Base-by-base conservation (phyloP, 2,888 invertebrate species). In the Drosophila multiciliata region DNA sequence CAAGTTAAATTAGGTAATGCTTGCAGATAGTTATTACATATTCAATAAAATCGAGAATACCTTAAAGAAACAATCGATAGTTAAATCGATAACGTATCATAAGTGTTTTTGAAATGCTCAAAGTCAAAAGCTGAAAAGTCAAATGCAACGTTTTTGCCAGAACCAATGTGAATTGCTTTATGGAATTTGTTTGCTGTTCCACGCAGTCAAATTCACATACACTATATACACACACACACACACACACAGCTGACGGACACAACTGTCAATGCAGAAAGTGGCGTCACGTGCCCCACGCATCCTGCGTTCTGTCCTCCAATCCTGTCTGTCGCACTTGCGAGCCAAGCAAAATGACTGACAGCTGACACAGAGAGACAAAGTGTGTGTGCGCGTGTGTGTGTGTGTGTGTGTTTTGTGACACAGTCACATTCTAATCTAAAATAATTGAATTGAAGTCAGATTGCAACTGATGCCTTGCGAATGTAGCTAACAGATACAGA, bases 391-490 rank as follows among this genome's bases (percentile, higher is more conserved):
- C 66, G 72, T 49, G 49, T 45, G 59, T 62, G 52, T 42, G 33
- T 48, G 38, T 33, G 52, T 26, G 20, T 45, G 20, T 49, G 66
- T 73, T 82, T 75, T 84, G 83, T 86, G 80, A 82, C 89, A 87
- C 75, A 87, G 87, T 87, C 90, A 88, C 89, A 90, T 87, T 90
- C 80, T 90, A 87, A 90, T 90, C 90, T 87, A 90, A 87, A 90
- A 84, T 87, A 87, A 87, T 87, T 87, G 89, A 87, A 87, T 87
- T 87, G 89, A 90, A 90, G 82, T 87, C 89, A 84, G 89, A 90
- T 90, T 87, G 87, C 87, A 87, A 89, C 89, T 87, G 87, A 87
- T 87, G 87, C 89, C 72, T 74, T 69, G 65, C 65, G 64, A 58
- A 29, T 74, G 65, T 76, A 69, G 67, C 71, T 11, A 73, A 78